Evolutionary conservation across 2,113 vertebrate genomes (phyloP), one percentile per base, ranked within the genome.

Genomic region (Sander lucioperca): DNA sequence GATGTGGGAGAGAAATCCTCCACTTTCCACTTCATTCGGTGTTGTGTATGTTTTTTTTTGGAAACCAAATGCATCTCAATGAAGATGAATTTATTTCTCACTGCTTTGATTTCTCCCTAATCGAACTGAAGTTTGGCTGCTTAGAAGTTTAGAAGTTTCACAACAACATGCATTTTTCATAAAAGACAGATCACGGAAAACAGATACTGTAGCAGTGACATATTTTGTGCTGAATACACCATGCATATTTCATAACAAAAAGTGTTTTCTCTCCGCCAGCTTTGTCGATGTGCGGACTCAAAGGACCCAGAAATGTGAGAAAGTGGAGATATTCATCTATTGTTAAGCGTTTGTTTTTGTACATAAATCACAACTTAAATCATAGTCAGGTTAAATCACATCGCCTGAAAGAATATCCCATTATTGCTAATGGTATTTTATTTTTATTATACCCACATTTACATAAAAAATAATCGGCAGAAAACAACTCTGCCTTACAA

Each of bases 131-230:
- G 84, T 84, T 78, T 51, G 83, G 80, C 72, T 63, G 75, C 21
- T 14, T 63, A n/a, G 48, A 88, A 73, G 61, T 51, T 14, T 63
- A 19, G 47, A 88, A 73, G 61, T 51, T 89, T 90, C 75, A 56
- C 84, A 81, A 74, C 84, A 87, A 75, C 85, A 88, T 90, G 68
- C 82, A 89, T 92, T 80, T 91, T 90, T 93, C 80, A 91, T 91
- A 80, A 88, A 83, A 87, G 78, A 70, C 58, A n/a, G 82, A 87
- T 91, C 82, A 71, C 84, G 74, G 86, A 75, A 78, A 81, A 85
- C 79, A 53, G 76, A 89, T 56, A 43, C 39, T 11, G 39, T 43
- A 65, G 74, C 16, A 3, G 86, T 87, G 92, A 88, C 87, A 86
- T 77, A 66, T 93, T 91, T 85, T 81, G 70, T 83, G 84, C 87